A percentile compares a stretch with the other conserved stretches of the same genome.
These are phyloP conservation scores for Syrista parreyssii DNA, from an alignment of 2,888 invertebrate species.

Conservation along the genomic window DNA sequence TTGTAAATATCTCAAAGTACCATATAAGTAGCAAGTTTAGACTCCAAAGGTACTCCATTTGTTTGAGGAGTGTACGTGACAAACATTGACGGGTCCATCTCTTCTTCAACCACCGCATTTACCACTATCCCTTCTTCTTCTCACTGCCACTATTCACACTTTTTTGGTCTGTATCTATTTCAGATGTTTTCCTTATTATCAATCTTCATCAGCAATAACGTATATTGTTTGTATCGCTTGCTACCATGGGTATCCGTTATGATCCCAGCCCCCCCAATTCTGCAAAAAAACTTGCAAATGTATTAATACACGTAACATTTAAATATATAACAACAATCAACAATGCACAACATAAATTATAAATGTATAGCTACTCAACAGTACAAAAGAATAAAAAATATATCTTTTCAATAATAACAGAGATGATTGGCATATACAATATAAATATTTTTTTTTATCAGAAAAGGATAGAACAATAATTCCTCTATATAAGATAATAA, in stretches of 20 bases:
- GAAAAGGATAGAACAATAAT: background rate
- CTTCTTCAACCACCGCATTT: constrained; percentile 60
- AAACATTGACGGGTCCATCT: constrained; percentile 80
- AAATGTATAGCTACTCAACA: constrained; percentile 13
- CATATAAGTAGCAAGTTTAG: constrained; percentile 88
- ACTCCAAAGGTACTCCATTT: constrained; percentile 84
- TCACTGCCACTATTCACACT: constrained; percentile 15
- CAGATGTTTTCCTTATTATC: constrained; percentile 13
- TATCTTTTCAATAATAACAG: too few relatives aligned
- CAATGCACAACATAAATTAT: constrained; percentile 6
- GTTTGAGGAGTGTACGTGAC: constrained; percentile 75
- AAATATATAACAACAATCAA: background rate
- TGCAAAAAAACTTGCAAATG: background rate
- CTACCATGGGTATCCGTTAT: background rate
- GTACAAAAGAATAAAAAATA: too few relatives aligned
- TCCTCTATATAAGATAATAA: background rate
- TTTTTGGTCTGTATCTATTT: constrained; percentile 22
- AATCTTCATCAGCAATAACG: constrained; percentile 5
- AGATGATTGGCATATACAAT: too few relatives aligned
- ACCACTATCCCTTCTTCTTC: constrained; percentile 40
- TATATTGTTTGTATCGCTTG: background rate
- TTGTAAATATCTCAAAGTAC: constrained; percentile 63
- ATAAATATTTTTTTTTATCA: too few relatives aligned
- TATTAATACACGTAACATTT: background rate
- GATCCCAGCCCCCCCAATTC: constrained; percentile 4